Percentiles rank a stretch among this genome's conserved stretches.
phyloP scores from a whole-genome alignment of 2,797 vertebrate genomes.

The Buceros bicornis region DNA sequence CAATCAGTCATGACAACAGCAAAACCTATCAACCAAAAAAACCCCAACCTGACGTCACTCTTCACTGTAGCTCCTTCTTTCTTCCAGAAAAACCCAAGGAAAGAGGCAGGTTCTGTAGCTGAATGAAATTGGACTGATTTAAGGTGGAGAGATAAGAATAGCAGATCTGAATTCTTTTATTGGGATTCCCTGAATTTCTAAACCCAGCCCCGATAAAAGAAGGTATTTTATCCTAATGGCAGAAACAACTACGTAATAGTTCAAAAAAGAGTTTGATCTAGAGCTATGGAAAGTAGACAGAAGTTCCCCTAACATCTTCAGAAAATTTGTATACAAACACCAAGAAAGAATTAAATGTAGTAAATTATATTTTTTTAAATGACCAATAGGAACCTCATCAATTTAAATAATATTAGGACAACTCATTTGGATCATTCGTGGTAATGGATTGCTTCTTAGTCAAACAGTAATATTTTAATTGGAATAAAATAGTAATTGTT shows the following conservation, averaged over 20 bases:
- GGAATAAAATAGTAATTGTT: neutral
- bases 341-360: neutral
- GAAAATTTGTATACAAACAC: neutral
- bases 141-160: neutral
- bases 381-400: neutral
- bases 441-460: neutral
- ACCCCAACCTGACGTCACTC: neutral
- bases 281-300: neutral
- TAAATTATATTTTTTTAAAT: neutral
- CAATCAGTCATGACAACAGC: neutral
- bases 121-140: neutral
- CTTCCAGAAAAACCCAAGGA: neutral
- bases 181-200: neutral
- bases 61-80: neutral
- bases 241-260: slow-evolving; percentile 23
- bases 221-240: neutral
- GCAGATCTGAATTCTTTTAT: neutral
- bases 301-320: neutral
- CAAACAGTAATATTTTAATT: neutral
- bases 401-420: neutral
- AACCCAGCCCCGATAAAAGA: neutral
- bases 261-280: neutral
- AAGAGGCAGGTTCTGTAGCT: neutral
- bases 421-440: neutral
- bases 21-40: neutral